phyloP scores from a whole-genome alignment of 1,140 invertebrate genomes.

The Caerostris extrusa region DNA sequence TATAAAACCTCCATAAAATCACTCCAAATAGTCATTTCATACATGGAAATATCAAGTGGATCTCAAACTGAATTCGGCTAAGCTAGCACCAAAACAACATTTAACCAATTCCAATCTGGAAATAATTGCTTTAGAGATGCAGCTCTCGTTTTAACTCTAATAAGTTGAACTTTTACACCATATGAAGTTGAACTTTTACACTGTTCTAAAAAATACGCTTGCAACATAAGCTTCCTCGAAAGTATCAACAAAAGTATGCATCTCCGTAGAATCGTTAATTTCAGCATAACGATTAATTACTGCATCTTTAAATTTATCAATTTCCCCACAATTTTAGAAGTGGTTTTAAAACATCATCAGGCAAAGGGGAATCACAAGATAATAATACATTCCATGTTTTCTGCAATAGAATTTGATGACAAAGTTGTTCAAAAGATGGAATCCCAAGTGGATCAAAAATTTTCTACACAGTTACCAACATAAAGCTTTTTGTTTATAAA shows the following conservation, averaged over 20 bases:
- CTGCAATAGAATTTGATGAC: not conserved
- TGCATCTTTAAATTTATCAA: not conserved
- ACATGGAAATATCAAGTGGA: not conserved
- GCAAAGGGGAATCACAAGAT: not conserved
- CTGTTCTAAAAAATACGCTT: not conserved
- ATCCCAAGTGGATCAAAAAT: not conserved
- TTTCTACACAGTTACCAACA: not conserved
- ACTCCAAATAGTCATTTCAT: not conserved
- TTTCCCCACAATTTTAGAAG: not conserved
- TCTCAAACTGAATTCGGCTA: not conserved
- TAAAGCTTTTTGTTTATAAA: not conserved
- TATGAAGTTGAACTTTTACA: too few species aligned
- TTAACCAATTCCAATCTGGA: not conserved
- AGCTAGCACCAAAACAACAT: not conserved
- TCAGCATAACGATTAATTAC: not conserved
- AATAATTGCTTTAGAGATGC: not conserved
- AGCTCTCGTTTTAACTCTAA: not conserved
- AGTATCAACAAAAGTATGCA: constrained; percentile 29
- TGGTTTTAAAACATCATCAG: not conserved
- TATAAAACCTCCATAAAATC: not conserved
- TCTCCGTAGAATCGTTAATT: not conserved
- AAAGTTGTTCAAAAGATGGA: not conserved
- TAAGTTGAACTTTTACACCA: not conserved
- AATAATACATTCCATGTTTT: not conserved
- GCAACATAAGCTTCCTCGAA: not conserved